Evolutionary conservation across 2,888 invertebrate genomes (phyloP).

Genomic region (Idaea straminata): DNA sequence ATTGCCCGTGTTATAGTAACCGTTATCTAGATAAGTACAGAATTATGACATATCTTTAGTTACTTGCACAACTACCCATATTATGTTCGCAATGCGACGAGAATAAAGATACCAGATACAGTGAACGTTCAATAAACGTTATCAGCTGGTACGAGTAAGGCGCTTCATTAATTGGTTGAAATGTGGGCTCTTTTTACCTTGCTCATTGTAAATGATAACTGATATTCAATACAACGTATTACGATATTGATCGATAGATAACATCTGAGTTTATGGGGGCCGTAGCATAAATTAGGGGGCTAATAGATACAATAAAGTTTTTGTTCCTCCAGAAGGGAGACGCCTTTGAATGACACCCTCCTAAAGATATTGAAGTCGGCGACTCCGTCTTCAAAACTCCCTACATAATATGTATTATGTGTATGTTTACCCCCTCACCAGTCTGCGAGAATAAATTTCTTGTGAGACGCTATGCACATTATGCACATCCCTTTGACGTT

Average conservation of each 20-base stretch:
- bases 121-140: background rate
- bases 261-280: background rate
- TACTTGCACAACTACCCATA: background rate
- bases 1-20: background rate
- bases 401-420: background rate
- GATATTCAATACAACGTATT: background rate
- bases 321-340: background rate
- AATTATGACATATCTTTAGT: background rate
- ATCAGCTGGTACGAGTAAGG: background rate
- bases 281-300: background rate
- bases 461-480: background rate
- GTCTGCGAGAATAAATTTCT: background rate
- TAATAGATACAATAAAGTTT: background rate
- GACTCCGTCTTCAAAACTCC: background rate
- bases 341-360: background rate
- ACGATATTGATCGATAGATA: slow-evolving; percentile 1
- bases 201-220: background rate
- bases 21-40: background rate
- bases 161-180: background rate
- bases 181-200: background rate
- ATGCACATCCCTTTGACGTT: background rate
- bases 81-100: background rate
- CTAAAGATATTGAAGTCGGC: background rate
- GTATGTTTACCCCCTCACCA: background rate
- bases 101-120: background rate